Conservation (phyloP, 2,113 vertebrate species). For the Chionis minor region DNA sequence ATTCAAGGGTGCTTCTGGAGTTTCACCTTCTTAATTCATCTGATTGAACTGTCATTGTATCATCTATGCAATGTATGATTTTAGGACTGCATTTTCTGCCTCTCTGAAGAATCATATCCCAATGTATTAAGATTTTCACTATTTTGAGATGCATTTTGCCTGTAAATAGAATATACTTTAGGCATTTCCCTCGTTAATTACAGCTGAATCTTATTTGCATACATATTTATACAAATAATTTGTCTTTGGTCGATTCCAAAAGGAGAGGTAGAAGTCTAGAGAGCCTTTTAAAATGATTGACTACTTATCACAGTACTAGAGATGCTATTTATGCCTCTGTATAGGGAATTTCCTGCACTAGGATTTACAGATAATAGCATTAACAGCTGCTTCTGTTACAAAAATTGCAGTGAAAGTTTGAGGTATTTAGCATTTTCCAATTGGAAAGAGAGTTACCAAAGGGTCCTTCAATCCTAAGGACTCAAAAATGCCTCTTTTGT, state of each 20-base stretch:
- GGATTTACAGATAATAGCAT: constrained; percentile 44
- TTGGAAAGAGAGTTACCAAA: constrained; percentile 8
- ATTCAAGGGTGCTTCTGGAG: neutral
- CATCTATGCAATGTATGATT: neutral
- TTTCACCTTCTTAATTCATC: neutral
- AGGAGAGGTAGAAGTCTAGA: constrained; percentile 5
- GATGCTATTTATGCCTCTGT: constrained; percentile 51
- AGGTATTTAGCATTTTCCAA: constrained; percentile 26
- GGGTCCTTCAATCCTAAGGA: neutral
- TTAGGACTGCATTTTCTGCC: neutral
- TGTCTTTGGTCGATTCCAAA: neutral
- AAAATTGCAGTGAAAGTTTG: constrained; percentile 19
- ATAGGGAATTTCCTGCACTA: constrained; percentile 44
- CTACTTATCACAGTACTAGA: constrained; percentile 41
- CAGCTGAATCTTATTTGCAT: constrained; percentile 24
- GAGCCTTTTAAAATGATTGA: constrained; percentile 37
- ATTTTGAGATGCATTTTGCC: neutral
- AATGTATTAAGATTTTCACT: neutral
- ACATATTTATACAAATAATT: constrained; percentile 30
- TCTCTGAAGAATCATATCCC: neutral
- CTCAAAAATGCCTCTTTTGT: constrained; percentile 24
- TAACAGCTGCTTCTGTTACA: constrained; percentile 32
- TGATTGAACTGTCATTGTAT: neutral
- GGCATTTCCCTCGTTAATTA: constrained; percentile 12
- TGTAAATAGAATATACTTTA: neutral